Evolutionary conservation across 2,797 vertebrate genomes (phyloP).

Genomic region (Xenentodon cancila): DNA sequence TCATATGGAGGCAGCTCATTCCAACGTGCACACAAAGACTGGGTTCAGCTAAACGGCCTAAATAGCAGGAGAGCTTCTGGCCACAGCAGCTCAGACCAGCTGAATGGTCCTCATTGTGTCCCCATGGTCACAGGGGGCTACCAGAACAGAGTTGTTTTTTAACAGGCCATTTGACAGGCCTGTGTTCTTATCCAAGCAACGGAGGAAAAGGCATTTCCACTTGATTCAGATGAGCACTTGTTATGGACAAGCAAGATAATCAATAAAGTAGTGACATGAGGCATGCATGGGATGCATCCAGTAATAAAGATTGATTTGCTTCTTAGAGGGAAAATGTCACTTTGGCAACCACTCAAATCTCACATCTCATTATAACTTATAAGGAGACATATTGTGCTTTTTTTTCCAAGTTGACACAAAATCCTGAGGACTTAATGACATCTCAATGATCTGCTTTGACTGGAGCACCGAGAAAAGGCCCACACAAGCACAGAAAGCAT

Average conservation of each 20-base stretch:
- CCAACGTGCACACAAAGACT: slow-evolving; percentile 69
- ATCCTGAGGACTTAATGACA: too few species aligned
- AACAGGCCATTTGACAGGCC: slow-evolving; percentile 77
- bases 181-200: slow-evolving; percentile 75
- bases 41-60: slow-evolving; percentile 76
- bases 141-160: slow-evolving; percentile 77
- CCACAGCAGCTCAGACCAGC: slow-evolving; percentile 67
- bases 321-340: not conserved
- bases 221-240: slow-evolving; percentile 47
- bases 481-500: too few species aligned
- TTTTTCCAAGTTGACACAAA: too few species aligned
- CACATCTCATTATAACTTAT: not conserved
- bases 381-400: too few species aligned
- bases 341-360: too few species aligned
- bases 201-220: slow-evolving; percentile 74
- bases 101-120: slow-evolving; percentile 85
- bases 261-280: slow-evolving; percentile 20
- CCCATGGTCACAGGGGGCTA: slow-evolving; percentile 75
- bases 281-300: slow-evolving; percentile 4
- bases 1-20: slow-evolving; percentile 69
- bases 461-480: too few species aligned
- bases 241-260: slow-evolving; percentile 36
- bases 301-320: not conserved
- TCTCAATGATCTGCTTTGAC: too few species aligned
- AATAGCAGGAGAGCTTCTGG: slow-evolving; percentile 77